These are phyloP conservation scores for Euura saliciscinereae DNA, from an alignment of 1,140 invertebrate genomes.

Conservation along the genomic window DNA sequence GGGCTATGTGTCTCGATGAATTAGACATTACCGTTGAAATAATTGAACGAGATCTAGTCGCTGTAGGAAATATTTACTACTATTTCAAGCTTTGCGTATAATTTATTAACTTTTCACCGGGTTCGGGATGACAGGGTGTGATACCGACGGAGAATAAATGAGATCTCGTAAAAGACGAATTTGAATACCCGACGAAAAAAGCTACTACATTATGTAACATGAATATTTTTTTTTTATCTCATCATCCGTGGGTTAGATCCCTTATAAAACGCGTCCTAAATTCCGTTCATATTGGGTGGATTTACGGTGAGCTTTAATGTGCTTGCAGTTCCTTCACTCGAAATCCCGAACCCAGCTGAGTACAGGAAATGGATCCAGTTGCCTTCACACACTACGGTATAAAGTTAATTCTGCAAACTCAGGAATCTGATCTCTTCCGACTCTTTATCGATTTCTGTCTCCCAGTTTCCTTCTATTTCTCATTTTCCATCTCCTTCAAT, in stretches of 20 bases:
- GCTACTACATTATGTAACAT: not conserved
- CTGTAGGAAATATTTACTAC: too few relatives aligned
- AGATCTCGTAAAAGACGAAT: constrained; percentile 7
- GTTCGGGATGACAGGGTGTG: too few relatives aligned
- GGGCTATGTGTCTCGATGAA: constrained; percentile 15
- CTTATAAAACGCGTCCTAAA: not conserved
- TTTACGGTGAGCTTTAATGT: not conserved
- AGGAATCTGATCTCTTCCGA: not conserved
- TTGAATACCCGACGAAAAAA: not conserved
- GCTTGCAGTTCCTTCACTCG: not conserved
- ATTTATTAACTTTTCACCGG: too few relatives aligned
- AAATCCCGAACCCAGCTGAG: too few relatives aligned
- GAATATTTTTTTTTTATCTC: not conserved
- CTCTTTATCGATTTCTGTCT: not conserved
- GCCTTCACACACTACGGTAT: not conserved
- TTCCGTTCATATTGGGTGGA: not conserved
- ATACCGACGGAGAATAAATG: not conserved
- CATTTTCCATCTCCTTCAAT: constrained; percentile 7
- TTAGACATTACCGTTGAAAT: not conserved
- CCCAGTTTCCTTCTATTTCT: not conserved
- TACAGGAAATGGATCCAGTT: not conserved
- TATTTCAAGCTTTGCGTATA: too few relatives aligned
- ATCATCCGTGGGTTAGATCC: not conserved
- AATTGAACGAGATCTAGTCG: too few relatives aligned
- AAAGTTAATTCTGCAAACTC: not conserved